Conservation (phyloP, 2,888 invertebrate genomes). For the Epsilonema sp. region DNA sequence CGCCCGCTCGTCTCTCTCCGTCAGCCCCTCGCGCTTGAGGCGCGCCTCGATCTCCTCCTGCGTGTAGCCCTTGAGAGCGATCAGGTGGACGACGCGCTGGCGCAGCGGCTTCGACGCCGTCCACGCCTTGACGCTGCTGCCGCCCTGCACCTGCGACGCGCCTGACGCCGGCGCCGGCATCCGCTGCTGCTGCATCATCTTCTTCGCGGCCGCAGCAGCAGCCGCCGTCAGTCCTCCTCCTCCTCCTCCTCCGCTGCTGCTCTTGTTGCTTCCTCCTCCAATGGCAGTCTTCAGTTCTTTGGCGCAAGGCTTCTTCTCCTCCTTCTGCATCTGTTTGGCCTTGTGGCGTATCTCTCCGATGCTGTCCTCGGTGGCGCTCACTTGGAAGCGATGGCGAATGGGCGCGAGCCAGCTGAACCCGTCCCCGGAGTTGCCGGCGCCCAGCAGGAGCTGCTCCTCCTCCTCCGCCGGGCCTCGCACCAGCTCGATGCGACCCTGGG, state of each 20-base stretch:
- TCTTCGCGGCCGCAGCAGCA: no score
- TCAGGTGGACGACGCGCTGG: neutral
- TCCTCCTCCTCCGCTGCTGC: no score
- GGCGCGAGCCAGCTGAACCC: neutral
- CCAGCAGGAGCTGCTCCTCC: no score
- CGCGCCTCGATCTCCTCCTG: neutral
- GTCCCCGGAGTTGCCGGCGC: neutral
- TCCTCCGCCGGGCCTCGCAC: no score
- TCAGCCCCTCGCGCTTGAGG: neutral
- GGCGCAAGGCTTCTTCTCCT: neutral
- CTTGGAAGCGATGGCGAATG: neutral
- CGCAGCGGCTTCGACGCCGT: neutral
- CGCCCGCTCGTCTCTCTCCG: neutral
- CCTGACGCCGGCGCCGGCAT: neutral
- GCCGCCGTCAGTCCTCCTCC: no score
- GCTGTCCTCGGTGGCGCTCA: neutral
- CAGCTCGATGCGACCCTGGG: neutral
- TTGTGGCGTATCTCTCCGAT: constrained; percentile 1
- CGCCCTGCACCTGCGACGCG: neutral
- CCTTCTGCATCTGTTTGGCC: neutral
- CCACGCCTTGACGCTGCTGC: neutral
- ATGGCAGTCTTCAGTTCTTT: no score
- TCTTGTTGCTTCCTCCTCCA: no score
- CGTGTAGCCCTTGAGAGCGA: neutral
- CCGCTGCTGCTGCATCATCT: no score